Base-by-base conservation (phyloP, 2,113 vertebrate genomes). In the Seriola aureovittata region DNA sequence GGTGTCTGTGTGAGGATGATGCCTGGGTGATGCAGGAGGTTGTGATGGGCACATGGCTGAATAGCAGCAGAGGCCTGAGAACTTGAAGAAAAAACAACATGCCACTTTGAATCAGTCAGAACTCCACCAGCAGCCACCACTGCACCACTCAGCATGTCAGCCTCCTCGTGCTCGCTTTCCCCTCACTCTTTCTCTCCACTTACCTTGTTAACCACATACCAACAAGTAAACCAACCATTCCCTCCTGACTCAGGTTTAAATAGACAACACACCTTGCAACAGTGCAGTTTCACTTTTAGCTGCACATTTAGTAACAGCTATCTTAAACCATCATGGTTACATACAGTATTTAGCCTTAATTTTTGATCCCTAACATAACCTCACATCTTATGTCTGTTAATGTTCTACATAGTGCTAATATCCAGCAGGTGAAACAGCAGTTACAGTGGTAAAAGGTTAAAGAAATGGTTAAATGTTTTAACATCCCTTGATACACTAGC, bases 41-140 rank as follows among this genome's bases (percentile, higher is more conserved):
- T 46, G 69, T 63, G 84, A 82, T 64, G 71, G 84, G 9, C 89
- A 84, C 84, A 82, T 81, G 85, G 80, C 59, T 80, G 80, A 81
- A 90, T 54, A 88, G 67, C 83, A 82, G 57, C 68, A 82, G 87
- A 84, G 87, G 75, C 48, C 40, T 85, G 63, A 40, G 73, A 67
- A 71, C 34, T 25, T 4, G 2, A 71, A 11, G 34, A 69, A 87
- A 80, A 65, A 84, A 91, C 90, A 93, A 93, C 90, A 88, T 78
- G 90, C 83, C 89, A 87, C 50, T 75, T 14, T 50, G 59, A 75
- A 93, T 94, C 90, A 87, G 81, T 55, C 50, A 62, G 44, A 80
- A 42, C 48, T 14, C 5, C 57, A 42, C 54, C 66, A 50, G 34
- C 2, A 70, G 55, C 80, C 10, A 5, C 32, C 7, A 9, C 50